Evolutionary conservation across 2,113 vertebrate genomes (phyloP).

Genomic region (Mohoua ochrocephala): DNA sequence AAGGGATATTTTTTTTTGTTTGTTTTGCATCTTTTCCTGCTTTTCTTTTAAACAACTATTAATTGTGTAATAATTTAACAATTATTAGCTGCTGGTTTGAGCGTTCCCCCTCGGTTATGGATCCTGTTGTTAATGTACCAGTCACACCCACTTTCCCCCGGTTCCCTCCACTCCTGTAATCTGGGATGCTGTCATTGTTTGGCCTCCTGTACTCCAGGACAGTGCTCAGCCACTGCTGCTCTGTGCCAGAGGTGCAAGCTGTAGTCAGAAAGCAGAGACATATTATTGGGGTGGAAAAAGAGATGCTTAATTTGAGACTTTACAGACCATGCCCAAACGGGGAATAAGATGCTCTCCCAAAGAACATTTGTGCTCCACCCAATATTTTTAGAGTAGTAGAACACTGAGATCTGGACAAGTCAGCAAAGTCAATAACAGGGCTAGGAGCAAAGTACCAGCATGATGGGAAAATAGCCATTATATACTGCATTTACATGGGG

Average conservation of each 20-base stretch:
- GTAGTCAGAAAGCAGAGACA: background rate
- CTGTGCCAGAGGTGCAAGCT: background rate
- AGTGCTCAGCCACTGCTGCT: background rate
- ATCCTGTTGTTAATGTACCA: background rate
- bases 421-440: background rate
- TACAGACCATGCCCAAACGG: background rate
- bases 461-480: background rate
- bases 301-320: background rate
- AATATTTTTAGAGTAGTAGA: background rate
- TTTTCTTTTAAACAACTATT: background rate
- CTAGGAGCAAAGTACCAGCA: background rate
- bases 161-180: too few relatives aligned
- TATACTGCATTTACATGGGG: background rate
- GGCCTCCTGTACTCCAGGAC: background rate
- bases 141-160: background rate
- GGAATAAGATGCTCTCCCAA: background rate
- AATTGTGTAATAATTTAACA: background rate
- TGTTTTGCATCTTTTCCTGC: background rate
- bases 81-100: background rate
- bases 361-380: background rate
- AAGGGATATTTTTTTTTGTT: background rate
- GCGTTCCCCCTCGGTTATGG: background rate
- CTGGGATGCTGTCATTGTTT: background rate
- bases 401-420: background rate
- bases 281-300: background rate